phyloP scores from a whole-genome alignment of 2,888 invertebrate genomes.

The Gonocerus acuteangulatus region DNA sequence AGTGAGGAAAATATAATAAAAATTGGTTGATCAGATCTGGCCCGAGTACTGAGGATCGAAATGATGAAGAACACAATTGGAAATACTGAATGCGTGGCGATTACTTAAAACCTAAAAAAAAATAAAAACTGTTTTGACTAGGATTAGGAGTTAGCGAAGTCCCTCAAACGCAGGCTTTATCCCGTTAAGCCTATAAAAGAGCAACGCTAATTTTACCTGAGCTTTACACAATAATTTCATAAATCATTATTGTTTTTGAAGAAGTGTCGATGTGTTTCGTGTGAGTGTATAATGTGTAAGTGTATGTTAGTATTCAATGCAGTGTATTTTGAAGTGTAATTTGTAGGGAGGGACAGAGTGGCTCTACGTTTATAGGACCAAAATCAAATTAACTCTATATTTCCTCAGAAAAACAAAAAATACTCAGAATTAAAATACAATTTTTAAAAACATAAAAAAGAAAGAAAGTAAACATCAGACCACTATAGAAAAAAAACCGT shows the following conservation, averaged over 20 bases:
- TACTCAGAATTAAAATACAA: too few species aligned
- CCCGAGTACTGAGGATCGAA: slow-evolving; percentile 22
- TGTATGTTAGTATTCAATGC: too few species aligned
- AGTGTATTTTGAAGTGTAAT: too few species aligned
- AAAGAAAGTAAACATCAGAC: too few species aligned
- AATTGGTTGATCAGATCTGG: slow-evolving; percentile 21
- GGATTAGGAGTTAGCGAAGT: slow-evolving; percentile 24
- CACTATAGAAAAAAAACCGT: not conserved
- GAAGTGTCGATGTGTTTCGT: too few species aligned
- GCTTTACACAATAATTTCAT: slow-evolving; percentile 2
- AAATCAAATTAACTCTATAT: too few species aligned
- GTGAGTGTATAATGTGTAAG: too few species aligned
- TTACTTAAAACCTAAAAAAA: slow-evolving; percentile 20
- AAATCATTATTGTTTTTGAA: too few species aligned
- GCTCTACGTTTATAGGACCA: not conserved
- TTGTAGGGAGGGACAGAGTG: not conserved
- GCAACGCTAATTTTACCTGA: slow-evolving; percentile 19
- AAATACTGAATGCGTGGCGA: slow-evolving; percentile 19
- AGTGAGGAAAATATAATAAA: slow-evolving; percentile 3
- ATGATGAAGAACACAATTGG: slow-evolving; percentile 23
- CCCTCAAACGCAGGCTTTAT: slow-evolving; percentile 14
- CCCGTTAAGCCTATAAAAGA: slow-evolving; percentile 15
- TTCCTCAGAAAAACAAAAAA: too few species aligned
- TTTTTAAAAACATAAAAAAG: too few species aligned
- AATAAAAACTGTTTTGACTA: slow-evolving; percentile 22